phyloP scores from a whole-genome alignment of 2,888 invertebrate genomes.

The Eugnorisma glareosa region DNA sequence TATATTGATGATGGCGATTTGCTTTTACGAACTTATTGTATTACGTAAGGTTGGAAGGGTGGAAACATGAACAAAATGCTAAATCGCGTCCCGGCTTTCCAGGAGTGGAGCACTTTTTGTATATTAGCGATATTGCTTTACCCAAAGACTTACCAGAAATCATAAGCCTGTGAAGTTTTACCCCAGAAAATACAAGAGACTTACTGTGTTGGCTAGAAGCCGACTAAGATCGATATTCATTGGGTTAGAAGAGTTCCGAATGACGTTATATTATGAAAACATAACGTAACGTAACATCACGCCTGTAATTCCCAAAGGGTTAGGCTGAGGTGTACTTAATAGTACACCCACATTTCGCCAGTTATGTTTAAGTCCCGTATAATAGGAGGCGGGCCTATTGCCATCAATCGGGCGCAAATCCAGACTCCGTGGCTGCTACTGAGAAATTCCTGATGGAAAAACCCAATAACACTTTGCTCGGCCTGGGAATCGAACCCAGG shows the following conservation, averaged over 20 bases:
- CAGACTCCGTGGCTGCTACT: too few species aligned
- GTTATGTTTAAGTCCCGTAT: too few species aligned
- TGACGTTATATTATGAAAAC: neutral
- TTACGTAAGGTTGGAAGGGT: slow-evolving; percentile 53
- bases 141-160: slow-evolving; percentile 22
- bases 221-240: slow-evolving; percentile 3
- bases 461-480: too few species aligned
- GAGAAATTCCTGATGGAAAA: too few species aligned
- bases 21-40: slow-evolving; percentile 38
- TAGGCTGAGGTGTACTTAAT: too few species aligned
- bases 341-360: too few species aligned
- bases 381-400: too few species aligned
- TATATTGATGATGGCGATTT: slow-evolving; percentile 38
- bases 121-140: slow-evolving; percentile 23
- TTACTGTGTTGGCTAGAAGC: neutral
- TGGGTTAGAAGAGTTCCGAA: neutral
- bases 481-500: too few species aligned
- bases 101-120: slow-evolving; percentile 12
- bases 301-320: too few species aligned
- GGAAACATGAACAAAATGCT: slow-evolving; percentile 37
- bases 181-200: neutral
- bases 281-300: too few species aligned
- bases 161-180: slow-evolving; percentile 6
- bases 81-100: slow-evolving; percentile 29
- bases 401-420: too few species aligned